These are phyloP conservation scores for Blera fallax DNA, from an alignment of 2,888 invertebrate species.

Conservation along the genomic window DNA sequence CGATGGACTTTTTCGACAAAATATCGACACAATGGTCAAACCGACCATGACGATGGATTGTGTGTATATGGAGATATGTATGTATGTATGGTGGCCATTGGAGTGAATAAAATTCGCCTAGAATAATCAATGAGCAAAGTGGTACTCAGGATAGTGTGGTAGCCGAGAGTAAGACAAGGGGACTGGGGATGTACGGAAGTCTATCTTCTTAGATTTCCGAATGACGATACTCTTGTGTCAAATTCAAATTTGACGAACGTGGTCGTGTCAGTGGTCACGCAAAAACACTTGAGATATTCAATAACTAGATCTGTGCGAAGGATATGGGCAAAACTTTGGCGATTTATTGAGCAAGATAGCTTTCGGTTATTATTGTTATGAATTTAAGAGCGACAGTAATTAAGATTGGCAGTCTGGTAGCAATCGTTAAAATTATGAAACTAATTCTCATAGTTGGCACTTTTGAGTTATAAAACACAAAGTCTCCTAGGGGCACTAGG, in stretches of 20 bases:
- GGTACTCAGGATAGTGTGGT: not conserved
- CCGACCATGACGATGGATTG: slow-evolving; percentile 23
- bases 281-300: slow-evolving; percentile 68
- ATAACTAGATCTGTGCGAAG: slow-evolving; percentile 45
- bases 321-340: slow-evolving; percentile 37
- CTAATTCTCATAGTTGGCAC: not conserved
- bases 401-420: not conserved
- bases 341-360: slow-evolving; percentile 37
- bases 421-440: not conserved
- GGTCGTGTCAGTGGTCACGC: slow-evolving; percentile 59
- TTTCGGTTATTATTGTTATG: slow-evolving; percentile 16
- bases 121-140: slow-evolving; percentile 66
- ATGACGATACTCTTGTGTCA: slow-evolving; percentile 62
- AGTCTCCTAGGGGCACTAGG: no score
- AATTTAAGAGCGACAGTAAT: slow-evolving; percentile 3
- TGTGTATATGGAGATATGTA: not conserved
- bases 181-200: slow-evolving; percentile 12
- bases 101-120: slow-evolving; percentile 66
- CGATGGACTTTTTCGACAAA: slow-evolving; percentile 43
- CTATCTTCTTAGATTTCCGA: slow-evolving; percentile 57
- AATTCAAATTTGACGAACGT: slow-evolving; percentile 71
- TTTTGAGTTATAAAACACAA: no score
- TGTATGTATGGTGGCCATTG: slow-evolving; percentile 43
- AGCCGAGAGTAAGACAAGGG: not conserved
- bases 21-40: slow-evolving; percentile 62